Conservation (phyloP, 2,113 vertebrate genomes). For the Gasterosteus aculeatus region DNA sequence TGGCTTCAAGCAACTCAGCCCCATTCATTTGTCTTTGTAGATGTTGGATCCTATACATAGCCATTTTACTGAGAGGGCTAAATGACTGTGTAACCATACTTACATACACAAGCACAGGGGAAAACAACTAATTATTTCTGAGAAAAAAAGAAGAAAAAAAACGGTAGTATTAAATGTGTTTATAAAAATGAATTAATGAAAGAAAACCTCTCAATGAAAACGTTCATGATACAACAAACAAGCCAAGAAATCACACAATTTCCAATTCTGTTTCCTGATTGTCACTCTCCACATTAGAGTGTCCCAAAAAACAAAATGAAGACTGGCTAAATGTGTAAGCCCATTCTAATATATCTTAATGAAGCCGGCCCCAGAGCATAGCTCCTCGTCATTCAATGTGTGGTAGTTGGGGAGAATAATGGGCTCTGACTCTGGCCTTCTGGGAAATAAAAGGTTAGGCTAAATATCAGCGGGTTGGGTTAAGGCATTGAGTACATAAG, state of each 20-base stretch:
- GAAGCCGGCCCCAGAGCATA: slow-evolving; percentile 14
- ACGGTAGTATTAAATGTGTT: not conserved
- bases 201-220: not conserved
- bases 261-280: not conserved
- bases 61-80: not conserved
- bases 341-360: slow-evolving; percentile 16
- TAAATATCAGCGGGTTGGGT: slow-evolving; percentile 67
- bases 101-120: not conserved
- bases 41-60: slow-evolving; percentile 3
- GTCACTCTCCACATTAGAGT: not conserved
- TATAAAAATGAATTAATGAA: not conserved
- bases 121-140: not conserved
- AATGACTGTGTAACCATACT: not conserved
- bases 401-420: slow-evolving; percentile 29
- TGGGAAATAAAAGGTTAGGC: slow-evolving; percentile 75
- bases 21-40: slow-evolving; percentile 15
- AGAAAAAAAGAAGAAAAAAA: accelerated
- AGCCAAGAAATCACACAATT: not conserved
- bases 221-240: not conserved
- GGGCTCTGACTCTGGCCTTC: slow-evolving; percentile 42
- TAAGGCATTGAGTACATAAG: slow-evolving; percentile 44
- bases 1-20: slow-evolving; percentile 9
- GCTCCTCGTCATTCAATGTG: slow-evolving; percentile 27
- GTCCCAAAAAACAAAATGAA: slow-evolving; percentile 1
- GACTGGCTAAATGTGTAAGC: slow-evolving; percentile 1